Conservation (phyloP, 2,113 vertebrate genomes). For the Phaethon lepturus region DNA sequence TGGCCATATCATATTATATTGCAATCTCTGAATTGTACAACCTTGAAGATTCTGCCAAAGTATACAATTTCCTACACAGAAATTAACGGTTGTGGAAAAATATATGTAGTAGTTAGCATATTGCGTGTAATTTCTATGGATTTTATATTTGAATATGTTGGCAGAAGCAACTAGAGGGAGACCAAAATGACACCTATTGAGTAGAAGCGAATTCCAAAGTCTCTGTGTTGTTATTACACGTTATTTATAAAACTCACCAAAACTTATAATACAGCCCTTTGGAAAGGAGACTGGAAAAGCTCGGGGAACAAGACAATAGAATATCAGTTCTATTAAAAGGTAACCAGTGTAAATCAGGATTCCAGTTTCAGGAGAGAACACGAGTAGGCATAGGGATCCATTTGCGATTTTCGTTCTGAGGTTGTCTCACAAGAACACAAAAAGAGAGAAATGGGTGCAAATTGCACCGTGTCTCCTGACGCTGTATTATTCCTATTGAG, state of each 20-base stretch:
- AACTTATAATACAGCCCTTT: background rate
- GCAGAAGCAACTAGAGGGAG: slow-evolving; percentile 14
- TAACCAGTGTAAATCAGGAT: background rate
- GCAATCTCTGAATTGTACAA: slow-evolving; percentile 1
- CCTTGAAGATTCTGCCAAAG: slow-evolving; percentile 20
- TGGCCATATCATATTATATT: slow-evolving; percentile 3
- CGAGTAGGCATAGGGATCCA: background rate
- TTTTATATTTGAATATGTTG: background rate
- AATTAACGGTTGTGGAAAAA: slow-evolving; percentile 38
- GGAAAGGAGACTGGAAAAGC: background rate
- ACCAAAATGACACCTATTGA: slow-evolving; percentile 63
- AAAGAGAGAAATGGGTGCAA: background rate
- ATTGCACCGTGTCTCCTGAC: background rate
- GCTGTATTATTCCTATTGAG: background rate
- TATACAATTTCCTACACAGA: background rate
- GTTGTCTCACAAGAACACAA: background rate
- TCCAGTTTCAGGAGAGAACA: background rate
- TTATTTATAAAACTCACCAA: slow-evolving; percentile 37
- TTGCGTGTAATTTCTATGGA: background rate
- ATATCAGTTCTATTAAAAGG: background rate
- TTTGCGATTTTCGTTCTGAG: background rate
- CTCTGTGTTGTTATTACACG: slow-evolving; percentile 36
- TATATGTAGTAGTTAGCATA: background rate
- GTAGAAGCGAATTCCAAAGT: slow-evolving; percentile 32
- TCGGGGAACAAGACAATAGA: background rate